Percentiles rank a stretch among this genome's conserved stretches.
phyloP scores from a whole-genome alignment of 2,797 vertebrate species.

The Smutsia temminckii region DNA sequence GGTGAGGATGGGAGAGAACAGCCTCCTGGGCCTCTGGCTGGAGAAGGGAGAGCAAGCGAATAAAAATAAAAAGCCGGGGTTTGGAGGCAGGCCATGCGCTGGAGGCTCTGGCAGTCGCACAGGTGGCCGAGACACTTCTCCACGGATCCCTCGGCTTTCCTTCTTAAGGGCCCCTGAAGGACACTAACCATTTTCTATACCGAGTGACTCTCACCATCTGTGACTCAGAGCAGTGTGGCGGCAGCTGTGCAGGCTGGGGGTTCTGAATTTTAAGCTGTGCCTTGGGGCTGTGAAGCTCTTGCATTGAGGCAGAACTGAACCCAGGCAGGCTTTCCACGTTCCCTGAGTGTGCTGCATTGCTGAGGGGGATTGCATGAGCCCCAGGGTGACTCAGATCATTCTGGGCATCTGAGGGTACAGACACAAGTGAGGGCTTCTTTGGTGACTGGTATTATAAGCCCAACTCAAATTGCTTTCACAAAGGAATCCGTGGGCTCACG shows the following conservation, averaged over 20 bases:
- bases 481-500: neutral
- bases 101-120: neutral
- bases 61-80: neutral
- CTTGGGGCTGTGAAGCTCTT: neutral
- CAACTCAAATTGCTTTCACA: too few relatives aligned
- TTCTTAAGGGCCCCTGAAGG: neutral
- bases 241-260: neutral
- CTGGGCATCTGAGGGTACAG: neutral
- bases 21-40: neutral
- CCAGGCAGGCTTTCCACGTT: neutral
- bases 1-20: too few relatives aligned
- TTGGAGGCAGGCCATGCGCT: neutral
- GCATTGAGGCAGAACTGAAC: neutral
- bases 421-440: neutral
- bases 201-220: neutral
- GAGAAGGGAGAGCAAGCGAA: neutral
- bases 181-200: neutral
- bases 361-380: neutral
- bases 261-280: fast-evolving
- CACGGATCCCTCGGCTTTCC: neutral
- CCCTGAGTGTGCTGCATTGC: neutral
- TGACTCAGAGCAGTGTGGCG: neutral
- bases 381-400: neutral
- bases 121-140: neutral
- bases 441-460: neutral